These are phyloP conservation scores for Rhinella marina DNA, from an alignment of 2,797 vertebrate genomes.

Conservation along the genomic window DNA sequence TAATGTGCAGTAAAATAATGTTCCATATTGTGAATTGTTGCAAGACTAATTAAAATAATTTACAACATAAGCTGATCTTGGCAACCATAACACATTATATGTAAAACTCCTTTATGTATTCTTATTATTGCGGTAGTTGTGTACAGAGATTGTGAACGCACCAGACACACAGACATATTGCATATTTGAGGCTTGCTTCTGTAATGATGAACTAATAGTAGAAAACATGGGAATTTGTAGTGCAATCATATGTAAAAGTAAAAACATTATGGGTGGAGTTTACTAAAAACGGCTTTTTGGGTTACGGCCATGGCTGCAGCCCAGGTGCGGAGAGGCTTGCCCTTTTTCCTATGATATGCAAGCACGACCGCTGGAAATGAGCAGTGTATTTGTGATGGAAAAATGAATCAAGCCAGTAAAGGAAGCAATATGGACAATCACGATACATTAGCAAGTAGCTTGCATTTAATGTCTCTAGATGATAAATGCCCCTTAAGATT, in stretches of 20 bases:
- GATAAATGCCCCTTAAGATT: too few species aligned
- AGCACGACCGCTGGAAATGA: too few species aligned
- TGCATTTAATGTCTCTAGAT: too few species aligned
- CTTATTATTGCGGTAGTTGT: background rate
- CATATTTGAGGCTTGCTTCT: background rate
- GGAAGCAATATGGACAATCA: too few species aligned
- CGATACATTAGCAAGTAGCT: too few species aligned
- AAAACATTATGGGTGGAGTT: too few species aligned
- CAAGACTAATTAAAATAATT: conserved; percentile 19
- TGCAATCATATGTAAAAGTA: background rate
- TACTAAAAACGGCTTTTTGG: too few species aligned
- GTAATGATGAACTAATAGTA: background rate
- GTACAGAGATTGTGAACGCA: background rate
- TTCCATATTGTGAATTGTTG: background rate
- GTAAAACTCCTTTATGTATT: background rate
- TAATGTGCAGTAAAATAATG: conserved; percentile 5
- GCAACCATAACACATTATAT: background rate
- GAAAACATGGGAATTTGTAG: background rate
- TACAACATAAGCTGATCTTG: background rate
- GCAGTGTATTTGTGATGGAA: too few species aligned
- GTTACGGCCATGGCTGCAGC: too few species aligned
- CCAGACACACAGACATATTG: background rate
- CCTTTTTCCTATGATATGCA: too few species aligned
- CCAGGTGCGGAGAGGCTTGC: too few species aligned
- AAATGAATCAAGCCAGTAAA: too few species aligned